Percentiles rank a stretch among this genome's conserved stretches.
Evolutionary conservation across 2,888 invertebrate genomes (phyloP).

Genomic region (Ctena decussata): DNA sequence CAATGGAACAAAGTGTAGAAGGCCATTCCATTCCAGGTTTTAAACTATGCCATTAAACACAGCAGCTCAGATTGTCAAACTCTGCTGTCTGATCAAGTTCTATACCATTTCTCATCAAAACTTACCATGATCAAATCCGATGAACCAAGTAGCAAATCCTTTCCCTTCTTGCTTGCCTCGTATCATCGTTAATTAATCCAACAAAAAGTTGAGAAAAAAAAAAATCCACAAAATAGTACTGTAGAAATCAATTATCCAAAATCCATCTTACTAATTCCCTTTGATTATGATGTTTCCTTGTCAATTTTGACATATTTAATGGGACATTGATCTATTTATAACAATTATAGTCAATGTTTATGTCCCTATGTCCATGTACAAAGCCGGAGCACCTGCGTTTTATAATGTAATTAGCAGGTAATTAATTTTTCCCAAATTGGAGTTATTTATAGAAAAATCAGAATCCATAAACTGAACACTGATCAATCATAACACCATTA

Average conservation of each 20-base stretch:
- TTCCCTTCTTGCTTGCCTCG: constrained; percentile 79
- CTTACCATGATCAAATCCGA: constrained; percentile 82
- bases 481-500: neutral
- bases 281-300: neutral
- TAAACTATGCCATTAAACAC: too few species aligned
- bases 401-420: too few species aligned
- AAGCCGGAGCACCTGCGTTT: too few species aligned
- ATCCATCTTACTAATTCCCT: neutral
- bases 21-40: too few species aligned
- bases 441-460: too few species aligned
- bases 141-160: constrained; percentile 80
- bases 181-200: constrained; percentile 69
- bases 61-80: too few species aligned
- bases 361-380: neutral
- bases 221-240: neutral
- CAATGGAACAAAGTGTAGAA: too few species aligned
- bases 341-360: neutral
- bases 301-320: neutral
- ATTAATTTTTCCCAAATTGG: too few species aligned
- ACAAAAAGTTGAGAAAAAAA: neutral
- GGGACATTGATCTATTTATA: neutral
- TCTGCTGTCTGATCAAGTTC: too few species aligned
- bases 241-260: neutral
- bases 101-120: constrained; percentile 14
- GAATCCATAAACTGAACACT: neutral